Percentiles rank a stretch among this genome's conserved stretches.
Conservation (phyloP, 2,113 vertebrate genomes). For the Rostratula benghalensis region DNA sequence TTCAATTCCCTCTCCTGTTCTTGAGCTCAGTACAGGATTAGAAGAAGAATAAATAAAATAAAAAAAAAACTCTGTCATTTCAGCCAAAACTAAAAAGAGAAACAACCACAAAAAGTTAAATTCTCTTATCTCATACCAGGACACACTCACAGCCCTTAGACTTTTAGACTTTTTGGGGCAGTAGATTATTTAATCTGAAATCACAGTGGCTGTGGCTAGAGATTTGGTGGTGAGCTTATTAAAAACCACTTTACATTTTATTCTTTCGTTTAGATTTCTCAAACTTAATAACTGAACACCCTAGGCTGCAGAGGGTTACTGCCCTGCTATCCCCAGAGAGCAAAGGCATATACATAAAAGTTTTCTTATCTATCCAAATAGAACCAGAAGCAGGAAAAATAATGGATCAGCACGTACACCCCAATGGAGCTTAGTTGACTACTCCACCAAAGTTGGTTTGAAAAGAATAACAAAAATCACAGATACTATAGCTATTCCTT, state of each 20-base stretch:
- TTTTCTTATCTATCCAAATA: neutral
- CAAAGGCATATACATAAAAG: neutral
- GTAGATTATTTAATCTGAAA: neutral
- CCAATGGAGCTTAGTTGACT: neutral
- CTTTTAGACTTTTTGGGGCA: neutral
- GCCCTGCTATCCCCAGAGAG: neutral
- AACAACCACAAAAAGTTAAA: neutral
- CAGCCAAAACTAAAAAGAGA: neutral
- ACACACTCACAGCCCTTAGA: neutral
- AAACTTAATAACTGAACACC: neutral
- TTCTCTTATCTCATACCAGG: neutral
- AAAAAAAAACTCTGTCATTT: neutral
- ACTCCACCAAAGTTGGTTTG: neutral
- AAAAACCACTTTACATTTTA: slow-evolving; percentile 3
- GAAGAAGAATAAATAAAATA: neutral
- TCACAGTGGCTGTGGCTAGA: neutral
- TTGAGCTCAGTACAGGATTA: neutral
- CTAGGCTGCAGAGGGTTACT: neutral
- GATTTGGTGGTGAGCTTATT: neutral
- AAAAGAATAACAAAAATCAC: neutral
- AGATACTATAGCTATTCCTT: neutral
- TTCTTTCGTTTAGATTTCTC: slow-evolving; percentile 16
- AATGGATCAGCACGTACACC: neutral
- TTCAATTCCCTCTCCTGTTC: neutral
- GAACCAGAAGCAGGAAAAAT: neutral